Conservation (phyloP, 1,140 invertebrate species). For the Araneus ventricosus region DNA sequence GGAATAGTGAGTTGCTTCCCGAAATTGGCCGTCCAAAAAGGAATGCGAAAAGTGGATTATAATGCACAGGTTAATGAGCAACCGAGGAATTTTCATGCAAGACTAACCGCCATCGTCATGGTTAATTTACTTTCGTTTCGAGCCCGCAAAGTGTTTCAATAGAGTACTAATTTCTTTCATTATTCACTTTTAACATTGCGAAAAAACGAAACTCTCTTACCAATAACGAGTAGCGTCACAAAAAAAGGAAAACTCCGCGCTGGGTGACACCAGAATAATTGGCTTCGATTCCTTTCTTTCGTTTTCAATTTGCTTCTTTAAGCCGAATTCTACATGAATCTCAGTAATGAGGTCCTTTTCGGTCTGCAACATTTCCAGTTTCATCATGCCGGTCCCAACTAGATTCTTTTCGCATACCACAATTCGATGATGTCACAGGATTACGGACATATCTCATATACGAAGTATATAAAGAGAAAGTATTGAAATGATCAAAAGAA, state of each 20-base stretch:
- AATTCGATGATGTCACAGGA: too few relatives aligned
- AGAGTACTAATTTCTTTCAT: background rate
- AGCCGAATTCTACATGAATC: too few relatives aligned
- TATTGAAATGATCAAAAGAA: too few relatives aligned
- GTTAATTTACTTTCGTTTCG: background rate
- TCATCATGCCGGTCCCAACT: too few relatives aligned
- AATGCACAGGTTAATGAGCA: background rate
- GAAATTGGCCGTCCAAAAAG: background rate
- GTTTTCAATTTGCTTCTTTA: background rate
- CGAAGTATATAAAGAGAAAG: too few relatives aligned
- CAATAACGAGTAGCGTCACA: background rate
- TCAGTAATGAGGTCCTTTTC: too few relatives aligned
- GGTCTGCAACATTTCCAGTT: too few relatives aligned
- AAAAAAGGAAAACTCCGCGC: background rate
- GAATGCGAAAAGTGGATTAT: background rate
- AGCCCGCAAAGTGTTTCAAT: background rate
- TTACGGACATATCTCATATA: too few relatives aligned
- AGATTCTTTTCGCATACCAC: too few relatives aligned
- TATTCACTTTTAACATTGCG: background rate
- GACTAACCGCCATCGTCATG: background rate
- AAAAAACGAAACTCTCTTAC: background rate
- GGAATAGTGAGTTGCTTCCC: background rate
- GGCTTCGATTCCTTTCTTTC: background rate
- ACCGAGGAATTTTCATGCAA: slow-evolving; percentile 6
- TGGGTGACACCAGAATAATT: background rate